These are phyloP conservation scores for Strongylocentrotus purpuratus DNA, from an alignment of 35 echinoderm and acorn worm genomes.

Conservation along the genomic window DNA sequence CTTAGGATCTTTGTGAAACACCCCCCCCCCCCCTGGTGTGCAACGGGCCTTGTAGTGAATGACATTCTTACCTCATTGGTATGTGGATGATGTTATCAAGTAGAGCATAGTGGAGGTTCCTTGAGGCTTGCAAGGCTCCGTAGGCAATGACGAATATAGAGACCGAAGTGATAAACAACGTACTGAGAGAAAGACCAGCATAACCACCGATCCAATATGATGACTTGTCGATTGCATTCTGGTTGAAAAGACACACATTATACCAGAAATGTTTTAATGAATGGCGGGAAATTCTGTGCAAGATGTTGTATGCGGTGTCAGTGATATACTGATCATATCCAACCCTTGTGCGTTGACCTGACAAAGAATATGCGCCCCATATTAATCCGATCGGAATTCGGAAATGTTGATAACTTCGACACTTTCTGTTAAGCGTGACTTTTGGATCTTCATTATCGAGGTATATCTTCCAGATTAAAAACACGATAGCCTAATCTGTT, in stretches of 20 bases:
- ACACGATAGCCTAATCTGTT: no score
- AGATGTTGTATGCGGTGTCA: neutral
- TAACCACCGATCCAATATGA: slow-evolving; percentile 50
- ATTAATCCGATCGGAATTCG: neutral
- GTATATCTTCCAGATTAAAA: no score
- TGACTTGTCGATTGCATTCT: neutral
- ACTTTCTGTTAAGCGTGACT: no score
- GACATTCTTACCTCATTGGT: slow-evolving; percentile 72
- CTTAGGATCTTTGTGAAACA: no score
- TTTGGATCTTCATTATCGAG: no score
- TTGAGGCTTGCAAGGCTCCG: slow-evolving; percentile 59
- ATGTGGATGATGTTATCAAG: slow-evolving; percentile 72
- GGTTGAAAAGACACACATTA: neutral
- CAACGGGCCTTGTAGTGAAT: no score
- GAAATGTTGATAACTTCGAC: no score
- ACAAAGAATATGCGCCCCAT: no score
- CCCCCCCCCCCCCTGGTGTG: no score
- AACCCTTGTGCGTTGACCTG: neutral
- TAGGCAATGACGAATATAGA: slow-evolving; percentile 21
- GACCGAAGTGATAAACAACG: neutral
- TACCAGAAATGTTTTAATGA: neutral
- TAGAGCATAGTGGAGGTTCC: slow-evolving; percentile 65
- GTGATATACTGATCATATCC: neutral
- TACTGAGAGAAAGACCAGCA: neutral
- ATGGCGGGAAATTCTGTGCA: neutral